Percentiles rank a stretch among this genome's conserved stretches.
phyloP scores from a whole-genome alignment of 2,888 invertebrate genomes.

The Ectemnius lituratus region DNA sequence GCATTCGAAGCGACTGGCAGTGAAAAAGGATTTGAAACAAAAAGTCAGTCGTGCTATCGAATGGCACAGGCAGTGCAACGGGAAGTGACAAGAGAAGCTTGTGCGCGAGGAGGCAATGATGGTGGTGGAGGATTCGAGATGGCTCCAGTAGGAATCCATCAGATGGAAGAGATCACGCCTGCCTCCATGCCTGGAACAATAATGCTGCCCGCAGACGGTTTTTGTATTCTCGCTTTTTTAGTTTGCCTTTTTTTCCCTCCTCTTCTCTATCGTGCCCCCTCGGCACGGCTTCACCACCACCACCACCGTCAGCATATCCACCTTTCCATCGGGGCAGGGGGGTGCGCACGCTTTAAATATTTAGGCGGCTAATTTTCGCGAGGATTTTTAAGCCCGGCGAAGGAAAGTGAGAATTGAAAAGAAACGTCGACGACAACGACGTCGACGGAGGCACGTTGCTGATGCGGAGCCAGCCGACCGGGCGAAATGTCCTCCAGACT shows the following conservation, averaged over 20 bases:
- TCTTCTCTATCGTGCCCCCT: conserved; percentile 8
- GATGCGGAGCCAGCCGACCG: conserved; percentile 54
- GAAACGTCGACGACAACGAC: conserved; percentile 53
- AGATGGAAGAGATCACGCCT: conserved; percentile 71
- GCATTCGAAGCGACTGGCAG: neutral
- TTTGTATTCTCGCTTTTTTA: conserved; percentile 59
- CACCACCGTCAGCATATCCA: conserved; percentile 8
- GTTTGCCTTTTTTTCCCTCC: conserved; percentile 23
- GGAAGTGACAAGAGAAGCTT: conserved; percentile 54
- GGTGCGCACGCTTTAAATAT: conserved; percentile 69
- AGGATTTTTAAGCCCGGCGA: conserved; percentile 70
- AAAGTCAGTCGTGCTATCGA: conserved; percentile 60
- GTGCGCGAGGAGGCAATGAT: conserved; percentile 28
- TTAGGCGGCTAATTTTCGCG: conserved; percentile 75
- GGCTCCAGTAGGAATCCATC: conserved; percentile 68
- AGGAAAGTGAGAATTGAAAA: conserved; percentile 73
- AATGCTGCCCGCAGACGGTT: conserved; percentile 68
- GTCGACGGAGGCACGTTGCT: conserved; percentile 22
- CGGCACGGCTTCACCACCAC: conserved; percentile 15
- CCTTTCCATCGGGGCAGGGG: conserved; percentile 13
- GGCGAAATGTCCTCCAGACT: conserved; percentile 75
- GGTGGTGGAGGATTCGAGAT: conserved; percentile 34
- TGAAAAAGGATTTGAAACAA: conserved; percentile 52
- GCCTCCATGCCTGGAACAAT: conserved; percentile 65
- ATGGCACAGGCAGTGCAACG: conserved; percentile 59